These are phyloP conservation scores for Rhynchonycteris naso DNA, from an alignment of 2,797 vertebrate genomes.

Conservation along the genomic window DNA sequence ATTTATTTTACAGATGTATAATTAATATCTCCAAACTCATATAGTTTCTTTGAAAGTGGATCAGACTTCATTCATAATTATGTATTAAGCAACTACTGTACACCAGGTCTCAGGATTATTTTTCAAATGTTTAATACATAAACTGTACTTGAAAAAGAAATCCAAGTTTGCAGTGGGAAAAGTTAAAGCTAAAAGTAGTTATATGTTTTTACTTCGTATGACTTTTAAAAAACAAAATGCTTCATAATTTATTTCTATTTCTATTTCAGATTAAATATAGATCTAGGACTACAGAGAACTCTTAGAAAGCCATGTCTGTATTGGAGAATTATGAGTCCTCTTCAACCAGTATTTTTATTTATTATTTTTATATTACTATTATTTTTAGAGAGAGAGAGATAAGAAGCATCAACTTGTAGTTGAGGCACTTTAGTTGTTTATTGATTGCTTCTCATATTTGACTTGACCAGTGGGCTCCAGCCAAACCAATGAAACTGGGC, in stretches of 20 bases:
- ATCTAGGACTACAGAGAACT: not conserved
- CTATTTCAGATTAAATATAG: not conserved
- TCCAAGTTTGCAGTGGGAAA: not conserved
- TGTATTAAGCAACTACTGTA: conserved; percentile 1
- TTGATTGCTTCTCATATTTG: too few species aligned
- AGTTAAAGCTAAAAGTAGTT: conserved; percentile 1
- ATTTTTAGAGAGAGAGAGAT: too few species aligned
- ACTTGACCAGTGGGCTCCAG: too few species aligned
- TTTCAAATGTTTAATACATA: conserved; percentile 15
- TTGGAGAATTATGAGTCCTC: not conserved
- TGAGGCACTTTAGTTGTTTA: too few species aligned
- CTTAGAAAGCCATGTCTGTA: not conserved
- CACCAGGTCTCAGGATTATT: not conserved
- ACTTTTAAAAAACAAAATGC: conserved; percentile 11
- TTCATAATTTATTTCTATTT: not conserved
- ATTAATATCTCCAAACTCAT: conserved; percentile 27
- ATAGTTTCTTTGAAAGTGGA: conserved; percentile 25
- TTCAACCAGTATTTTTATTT: not conserved
- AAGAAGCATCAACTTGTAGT: too few species aligned
- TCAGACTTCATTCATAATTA: conserved; percentile 40
- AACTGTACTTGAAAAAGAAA: not conserved
- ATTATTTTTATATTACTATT: too few species aligned
- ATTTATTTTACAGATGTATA: conserved; percentile 36
- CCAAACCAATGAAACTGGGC: too few species aligned
- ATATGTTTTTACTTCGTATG: not conserved